Evolutionary conservation across 2,888 invertebrate species (phyloP), one percentile per base, ranked within the genome.

Genomic region (Campaea margaritaria): DNA sequence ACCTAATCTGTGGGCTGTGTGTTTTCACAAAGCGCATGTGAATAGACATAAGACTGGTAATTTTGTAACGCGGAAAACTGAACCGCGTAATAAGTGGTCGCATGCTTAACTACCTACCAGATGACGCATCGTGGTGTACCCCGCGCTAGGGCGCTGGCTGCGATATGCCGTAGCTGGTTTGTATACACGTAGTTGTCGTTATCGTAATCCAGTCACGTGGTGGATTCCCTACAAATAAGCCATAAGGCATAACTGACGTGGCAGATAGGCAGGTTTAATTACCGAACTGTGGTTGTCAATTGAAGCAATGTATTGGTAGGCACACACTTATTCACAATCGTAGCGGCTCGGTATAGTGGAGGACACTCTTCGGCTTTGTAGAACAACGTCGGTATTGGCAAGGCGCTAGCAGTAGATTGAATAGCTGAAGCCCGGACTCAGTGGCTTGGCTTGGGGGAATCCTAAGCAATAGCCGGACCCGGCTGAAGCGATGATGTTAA

Each of bases 1-100:
- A 34, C 34, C 38, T 51, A 47, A 56, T 38, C 49, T 65, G 52
- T 60, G 67, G 64, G 59, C 69, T 54, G 42, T 15, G 43, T 44
- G 28, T 46, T 28, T 9, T 53, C 57, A 16, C 36, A 63, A 46
- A 57, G 46, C 49, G 42, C 44, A 61, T 50, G 64, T 65, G 68
- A 58, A 54, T 59, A 67, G 60, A 16, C 28, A 61, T 58, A 59
- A 58, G 64, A 55, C 57, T 64, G 55, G 53, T 55, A 46, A 57
- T 67, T 72, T 66, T 66, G 64, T 70, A 69, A 71, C 60, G 47
- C 72, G 77, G 76, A 80, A 81, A 82, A 79, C 67, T 74, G 61
- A 63, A 54, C 67, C 63, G 70, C 69, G 36, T 16, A 15, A 53
- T 27, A 15, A 14, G 12, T 47, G 21, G 21, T 12, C 7, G 31